Percentiles rank a stretch among this genome's conserved stretches.
Evolutionary conservation across 2,797 vertebrate species (phyloP).

Genomic region (Taenioides sp.): DNA sequence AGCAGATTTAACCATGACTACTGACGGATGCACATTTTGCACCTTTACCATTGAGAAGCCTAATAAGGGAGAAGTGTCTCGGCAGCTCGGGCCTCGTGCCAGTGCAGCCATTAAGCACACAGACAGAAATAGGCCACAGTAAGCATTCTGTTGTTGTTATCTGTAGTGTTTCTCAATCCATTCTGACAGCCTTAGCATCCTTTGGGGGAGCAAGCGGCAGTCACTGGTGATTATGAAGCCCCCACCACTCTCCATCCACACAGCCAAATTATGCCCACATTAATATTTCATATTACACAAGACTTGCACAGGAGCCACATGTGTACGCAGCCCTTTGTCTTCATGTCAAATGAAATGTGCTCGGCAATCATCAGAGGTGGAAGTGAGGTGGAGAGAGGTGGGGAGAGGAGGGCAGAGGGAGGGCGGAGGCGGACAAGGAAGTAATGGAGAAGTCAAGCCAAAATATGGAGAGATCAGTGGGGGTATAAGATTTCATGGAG

Average conservation of each 20-base stretch:
- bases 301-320: slow-evolving; percentile 71
- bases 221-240: slow-evolving; percentile 71
- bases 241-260: slow-evolving; percentile 54
- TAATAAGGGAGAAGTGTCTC: slow-evolving; percentile 47
- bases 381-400: slow-evolving; percentile 39
- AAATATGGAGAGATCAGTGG: not conserved
- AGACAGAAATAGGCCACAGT: slow-evolving; percentile 74
- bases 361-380: slow-evolving; percentile 65
- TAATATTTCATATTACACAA: slow-evolving; percentile 82
- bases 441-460: slow-evolving; percentile 6
- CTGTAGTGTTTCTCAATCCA: slow-evolving; percentile 70
- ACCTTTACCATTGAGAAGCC: slow-evolving; percentile 53
- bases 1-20: slow-evolving; percentile 54
- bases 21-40: slow-evolving; percentile 53
- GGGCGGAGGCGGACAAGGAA: slow-evolving; percentile 3
- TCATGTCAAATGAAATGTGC: slow-evolving; percentile 76
- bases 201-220: slow-evolving; percentile 75
- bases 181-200: slow-evolving; percentile 75
- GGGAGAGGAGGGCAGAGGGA: slow-evolving; percentile 13
- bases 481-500: not conserved
- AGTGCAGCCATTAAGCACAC: slow-evolving; percentile 63
- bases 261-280: slow-evolving; percentile 80
- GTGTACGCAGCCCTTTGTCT: slow-evolving; percentile 78
- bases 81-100: slow-evolving; percentile 58
- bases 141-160: slow-evolving; percentile 71